phyloP scores from a whole-genome alignment of 1,140 invertebrate species.

The Dinoponera quadriceps region DNA sequence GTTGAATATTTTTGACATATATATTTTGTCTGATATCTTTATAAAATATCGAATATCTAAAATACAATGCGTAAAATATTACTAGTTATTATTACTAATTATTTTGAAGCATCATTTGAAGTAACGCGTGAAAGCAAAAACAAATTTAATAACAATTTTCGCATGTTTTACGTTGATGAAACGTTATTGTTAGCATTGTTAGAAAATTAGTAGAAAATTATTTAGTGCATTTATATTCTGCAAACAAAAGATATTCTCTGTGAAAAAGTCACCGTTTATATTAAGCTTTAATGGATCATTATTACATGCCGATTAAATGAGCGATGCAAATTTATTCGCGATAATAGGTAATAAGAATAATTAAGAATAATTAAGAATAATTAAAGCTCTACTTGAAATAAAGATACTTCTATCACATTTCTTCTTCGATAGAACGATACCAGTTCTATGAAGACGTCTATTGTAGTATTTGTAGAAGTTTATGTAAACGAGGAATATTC shows the following conservation, averaged over 20 bases:
- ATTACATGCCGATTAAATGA: slow-evolving; percentile 7
- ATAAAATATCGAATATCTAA: background rate
- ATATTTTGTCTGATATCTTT: background rate
- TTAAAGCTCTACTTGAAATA: slow-evolving; percentile 29
- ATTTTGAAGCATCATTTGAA: background rate
- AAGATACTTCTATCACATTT: slow-evolving; percentile 37
- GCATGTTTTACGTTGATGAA: background rate
- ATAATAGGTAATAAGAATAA: slow-evolving; percentile 43
- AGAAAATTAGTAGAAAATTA: too few relatives aligned
- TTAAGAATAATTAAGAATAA: slow-evolving; percentile 56
- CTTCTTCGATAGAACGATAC: slow-evolving; percentile 6
- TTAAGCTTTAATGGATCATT: background rate
- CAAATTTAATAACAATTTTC: slow-evolving; percentile 27
- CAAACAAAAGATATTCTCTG: background rate
- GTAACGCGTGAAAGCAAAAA: slow-evolving; percentile 13
- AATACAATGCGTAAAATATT: background rate
- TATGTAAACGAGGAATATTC: slow-evolving; percentile 40
- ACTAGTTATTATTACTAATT: background rate
- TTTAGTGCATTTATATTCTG: background rate
- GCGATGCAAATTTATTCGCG: slow-evolving; percentile 15
- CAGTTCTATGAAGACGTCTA: slow-evolving; percentile 35
- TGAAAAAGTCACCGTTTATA: background rate
- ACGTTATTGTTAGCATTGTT: slow-evolving; percentile 1
- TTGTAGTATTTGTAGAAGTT: slow-evolving; percentile 38
- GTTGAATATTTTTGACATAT: background rate